A percentile compares a stretch with the other conserved stretches of the same genome.
Conservation (phyloP, 2,113 vertebrate species). For the Callipepla californica region DNA sequence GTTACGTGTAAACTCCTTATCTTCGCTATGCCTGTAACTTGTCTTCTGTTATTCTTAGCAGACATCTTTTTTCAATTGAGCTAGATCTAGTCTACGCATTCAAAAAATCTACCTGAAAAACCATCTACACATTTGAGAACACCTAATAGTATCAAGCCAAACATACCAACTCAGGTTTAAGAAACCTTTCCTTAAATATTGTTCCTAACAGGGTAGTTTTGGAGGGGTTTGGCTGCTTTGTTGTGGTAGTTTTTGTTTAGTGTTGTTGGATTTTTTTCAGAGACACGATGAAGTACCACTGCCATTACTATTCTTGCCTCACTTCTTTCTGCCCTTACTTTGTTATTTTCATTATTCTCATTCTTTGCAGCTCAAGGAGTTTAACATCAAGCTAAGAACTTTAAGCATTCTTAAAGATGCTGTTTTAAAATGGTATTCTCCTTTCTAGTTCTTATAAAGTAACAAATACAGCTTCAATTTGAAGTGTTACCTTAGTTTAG, state of each 20-base stretch:
- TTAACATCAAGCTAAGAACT: constrained; percentile 44
- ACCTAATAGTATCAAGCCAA: neutral
- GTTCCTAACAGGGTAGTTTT: neutral
- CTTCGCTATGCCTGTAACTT: neutral
- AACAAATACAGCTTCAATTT: neutral
- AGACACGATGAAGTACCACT: neutral
- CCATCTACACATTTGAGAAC: neutral
- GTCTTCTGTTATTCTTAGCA: neutral
- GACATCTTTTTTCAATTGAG: neutral
- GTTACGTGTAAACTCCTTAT: neutral
- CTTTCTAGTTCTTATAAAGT: neutral
- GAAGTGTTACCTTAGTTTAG: constrained; percentile 35
- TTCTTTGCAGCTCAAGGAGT: neutral
- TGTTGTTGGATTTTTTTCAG: neutral
- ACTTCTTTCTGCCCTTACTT: neutral
- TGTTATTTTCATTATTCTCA: neutral
- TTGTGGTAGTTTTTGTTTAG: neutral
- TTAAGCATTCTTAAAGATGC: constrained; percentile 29
- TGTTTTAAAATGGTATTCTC: constrained; percentile 45
- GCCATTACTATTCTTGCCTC: neutral
- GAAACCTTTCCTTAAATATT: neutral
- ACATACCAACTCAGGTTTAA: neutral
- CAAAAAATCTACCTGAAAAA: neutral
- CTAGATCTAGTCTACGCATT: neutral
- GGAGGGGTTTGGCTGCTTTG: neutral